Percentiles rank a stretch among this genome's conserved stretches.
Conservation (phyloP, 2,888 invertebrate species). For the Muschampia plurimacula region DNA sequence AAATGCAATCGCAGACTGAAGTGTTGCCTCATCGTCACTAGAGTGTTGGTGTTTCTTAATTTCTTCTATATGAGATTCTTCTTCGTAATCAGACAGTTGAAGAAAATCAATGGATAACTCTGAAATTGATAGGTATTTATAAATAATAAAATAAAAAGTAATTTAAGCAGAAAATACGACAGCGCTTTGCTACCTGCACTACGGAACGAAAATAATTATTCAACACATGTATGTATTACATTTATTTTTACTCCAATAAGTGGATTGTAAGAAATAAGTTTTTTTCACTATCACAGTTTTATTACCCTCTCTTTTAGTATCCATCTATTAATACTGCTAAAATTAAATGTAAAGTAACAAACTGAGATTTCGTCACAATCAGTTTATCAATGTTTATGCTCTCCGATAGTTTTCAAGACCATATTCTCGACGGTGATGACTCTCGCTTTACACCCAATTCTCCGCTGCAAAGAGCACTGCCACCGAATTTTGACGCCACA, state of each 20-base stretch:
- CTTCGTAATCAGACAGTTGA: not conserved
- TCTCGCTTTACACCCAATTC: constrained; percentile 39
- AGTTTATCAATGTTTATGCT: constrained; percentile 37
- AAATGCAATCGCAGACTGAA: not conserved
- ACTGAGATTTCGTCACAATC: not conserved
- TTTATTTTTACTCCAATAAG: no score
- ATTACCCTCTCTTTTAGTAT: not conserved
- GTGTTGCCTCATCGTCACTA: not conserved
- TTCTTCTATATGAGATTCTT: not conserved
- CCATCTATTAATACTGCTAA: not conserved
- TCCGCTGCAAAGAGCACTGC: constrained; percentile 39
- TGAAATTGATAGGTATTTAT: not conserved
- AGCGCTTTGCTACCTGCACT: not conserved
- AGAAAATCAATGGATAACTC: not conserved
- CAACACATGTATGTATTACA: no score
- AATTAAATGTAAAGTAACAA: not conserved
- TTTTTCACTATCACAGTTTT: not conserved
- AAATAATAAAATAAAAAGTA: not conserved
- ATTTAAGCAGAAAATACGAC: not conserved
- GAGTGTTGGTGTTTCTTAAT: not conserved
- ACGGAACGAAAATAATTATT: no score
- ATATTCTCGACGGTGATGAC: constrained; percentile 31
- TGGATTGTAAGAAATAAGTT: no score
- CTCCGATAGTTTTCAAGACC: constrained; percentile 28
- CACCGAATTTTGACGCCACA: constrained; percentile 33